These are phyloP conservation scores for Pleuronectes platessa DNA, from an alignment of 2,113 vertebrate species.

Conservation along the genomic window DNA sequence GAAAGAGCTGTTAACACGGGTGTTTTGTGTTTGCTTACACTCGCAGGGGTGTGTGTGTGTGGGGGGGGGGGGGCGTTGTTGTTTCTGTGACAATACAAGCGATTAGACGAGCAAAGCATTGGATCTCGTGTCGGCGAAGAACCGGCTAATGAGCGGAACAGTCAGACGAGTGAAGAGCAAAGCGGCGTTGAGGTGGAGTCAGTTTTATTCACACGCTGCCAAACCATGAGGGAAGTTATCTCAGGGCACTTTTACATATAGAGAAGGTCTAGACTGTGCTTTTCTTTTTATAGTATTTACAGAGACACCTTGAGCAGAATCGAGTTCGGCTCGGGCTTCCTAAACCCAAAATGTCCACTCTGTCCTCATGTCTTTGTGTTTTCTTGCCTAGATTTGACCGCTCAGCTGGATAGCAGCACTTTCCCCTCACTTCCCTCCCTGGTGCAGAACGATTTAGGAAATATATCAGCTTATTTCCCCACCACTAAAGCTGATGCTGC, in stretches of 20 bases:
- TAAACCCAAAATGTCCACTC: too few species aligned
- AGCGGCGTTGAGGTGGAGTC: neutral
- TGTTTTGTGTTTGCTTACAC: neutral
- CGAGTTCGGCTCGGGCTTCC: too few species aligned
- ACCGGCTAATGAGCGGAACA: conserved; percentile 36
- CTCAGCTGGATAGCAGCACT: neutral
- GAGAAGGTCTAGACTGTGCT: neutral
- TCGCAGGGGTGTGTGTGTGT: too few species aligned
- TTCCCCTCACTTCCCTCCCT: neutral
- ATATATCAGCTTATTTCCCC: conserved; percentile 3
- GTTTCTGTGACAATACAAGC: conserved; percentile 4
- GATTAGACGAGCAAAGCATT: conserved; percentile 22
- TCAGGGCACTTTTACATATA: neutral
- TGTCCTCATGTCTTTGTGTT: neutral
- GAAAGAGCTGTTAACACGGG: neutral
- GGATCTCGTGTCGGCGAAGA: conserved; percentile 2
- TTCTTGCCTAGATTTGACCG: neutral
- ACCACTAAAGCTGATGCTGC: neutral
- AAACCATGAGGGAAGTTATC: neutral
- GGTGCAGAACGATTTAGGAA: neutral
- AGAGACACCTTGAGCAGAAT: too few species aligned
- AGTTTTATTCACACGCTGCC: neutral
- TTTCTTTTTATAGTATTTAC: neutral
- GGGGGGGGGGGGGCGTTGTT: neutral
- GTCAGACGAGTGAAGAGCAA: neutral